Evolutionary conservation across 1,140 invertebrate species (phyloP), one percentile per base, ranked within the genome.

Genomic region (Zaprionus ghesquierei): DNA sequence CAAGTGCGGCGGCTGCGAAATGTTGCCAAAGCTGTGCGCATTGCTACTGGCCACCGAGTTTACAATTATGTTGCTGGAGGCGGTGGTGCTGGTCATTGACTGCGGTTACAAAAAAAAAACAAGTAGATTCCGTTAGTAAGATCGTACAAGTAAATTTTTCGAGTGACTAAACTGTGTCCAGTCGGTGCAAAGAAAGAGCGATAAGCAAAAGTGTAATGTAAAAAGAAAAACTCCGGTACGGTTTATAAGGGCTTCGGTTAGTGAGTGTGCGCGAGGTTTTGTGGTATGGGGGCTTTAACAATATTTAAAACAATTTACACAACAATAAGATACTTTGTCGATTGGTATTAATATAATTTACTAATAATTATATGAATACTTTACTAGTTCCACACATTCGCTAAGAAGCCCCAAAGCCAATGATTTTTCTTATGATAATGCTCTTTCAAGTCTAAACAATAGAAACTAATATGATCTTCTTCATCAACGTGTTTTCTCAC

Each of bases 1-100:
- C 64, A 91, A 66, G 29, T 91, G 87, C 27, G 90, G 90, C 53
- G 84, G 89, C 44, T 91, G 90, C 27, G 86, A 72, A 22, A 78
- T 50, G 59, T 69, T 79, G 41, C 63, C 77, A 50, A 77, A 89
- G 23, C 77, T 73, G 41, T 90, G 87, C 23, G 85, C 63, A 76
- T 86, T 90, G 54, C 75, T 77, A 60, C 82, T 76, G 44, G 87
- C 75, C 66, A 91, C 91, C 41, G 91, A 92, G 78, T 92, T 92
- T 31, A 92, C 91, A 79, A 92, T 90, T 49, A 92, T 91, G 74
- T 80, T 92, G 71, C 84, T 92, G 33, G 87, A 75, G 49, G 90
- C 74, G 44, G 90, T 80, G 25, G 90, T 90, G 69, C 65, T 86
- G 60, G 87, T 81, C 76, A 91, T 74, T 31, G 90, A 90, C 87